Evolutionary conservation across 2,113 vertebrate genomes (phyloP), one percentile per base, ranked within the genome.

Genomic region (Raja brachyura): DNA sequence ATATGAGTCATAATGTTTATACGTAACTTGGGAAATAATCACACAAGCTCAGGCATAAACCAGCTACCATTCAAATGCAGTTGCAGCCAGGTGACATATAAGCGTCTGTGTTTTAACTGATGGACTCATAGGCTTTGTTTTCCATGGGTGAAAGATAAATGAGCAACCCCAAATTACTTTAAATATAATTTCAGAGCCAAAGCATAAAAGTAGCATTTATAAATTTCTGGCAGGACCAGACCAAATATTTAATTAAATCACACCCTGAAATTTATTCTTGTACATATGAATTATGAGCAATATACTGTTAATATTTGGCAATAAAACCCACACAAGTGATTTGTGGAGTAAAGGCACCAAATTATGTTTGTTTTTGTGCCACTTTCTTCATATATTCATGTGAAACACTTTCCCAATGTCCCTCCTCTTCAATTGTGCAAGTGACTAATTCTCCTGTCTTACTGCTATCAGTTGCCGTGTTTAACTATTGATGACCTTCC

Each of bases 1-100:
- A 77, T 77, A 77, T 77, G 75, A 31, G 75, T 77, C 75, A 33
- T 77, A 77, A 77, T 77, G 75, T 33, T 77, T 77, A 77, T 33
- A 77, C 74, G 3, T n/a, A 75, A 31, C 75, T 77, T 77, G n/a
- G 75, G 75, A 77, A 77, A 77, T 77, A 77, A 77, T 77, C n/a
- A 33, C 75, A 33, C n/a, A 33, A 77, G n/a, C 33, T 77, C 9
- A 77, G n/a, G 31, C 75, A 77, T 77, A 77, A 33, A 13, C 54
- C 33, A 20, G 39, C 22, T 54, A 81, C 39, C 78, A 81, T 81
- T 81, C 48, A 81, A 81, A 22, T 81, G 78, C 39, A 81, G 16
- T 81, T 81, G 18, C 13, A 81, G 78, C 20, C 78, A 81, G 33
- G 33, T 81, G 16, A 54, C 22, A 33, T 54, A 48, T 81, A 81